These are phyloP conservation scores for Brachionus rotundiformis DNA, from an alignment of 1,140 invertebrate species.

Conservation along the genomic window DNA sequence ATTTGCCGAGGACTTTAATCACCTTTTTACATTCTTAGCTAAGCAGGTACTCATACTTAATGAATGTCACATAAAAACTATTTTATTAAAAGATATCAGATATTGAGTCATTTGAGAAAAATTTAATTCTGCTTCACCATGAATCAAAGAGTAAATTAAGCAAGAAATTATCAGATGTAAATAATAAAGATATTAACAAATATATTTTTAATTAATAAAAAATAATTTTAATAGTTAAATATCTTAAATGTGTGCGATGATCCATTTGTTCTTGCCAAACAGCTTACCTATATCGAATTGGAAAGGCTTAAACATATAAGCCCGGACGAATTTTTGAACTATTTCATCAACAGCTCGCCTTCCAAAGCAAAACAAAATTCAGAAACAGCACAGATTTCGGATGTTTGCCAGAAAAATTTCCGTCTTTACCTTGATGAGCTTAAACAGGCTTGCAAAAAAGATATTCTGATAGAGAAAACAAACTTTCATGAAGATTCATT, in stretches of 20 bases:
- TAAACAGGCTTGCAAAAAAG: not conserved
- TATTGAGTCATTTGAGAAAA: conserved; percentile 3
- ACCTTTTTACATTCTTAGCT: not conserved
- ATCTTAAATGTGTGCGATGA: conserved; percentile 9
- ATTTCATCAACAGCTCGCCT: not conserved
- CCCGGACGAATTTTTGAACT: conserved; percentile 36
- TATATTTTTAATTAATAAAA: not conserved
- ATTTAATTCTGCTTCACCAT: not conserved
- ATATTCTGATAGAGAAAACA: not conserved
- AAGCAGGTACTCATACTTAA: conserved; percentile 29
- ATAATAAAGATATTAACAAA: too few relatives aligned
- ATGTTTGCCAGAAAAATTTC: conserved; percentile 5
- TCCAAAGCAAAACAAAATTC: not conserved
- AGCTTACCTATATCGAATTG: conserved; percentile 16
- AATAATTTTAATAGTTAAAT: not conserved
- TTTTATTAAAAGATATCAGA: not conserved
- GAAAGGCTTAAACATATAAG: conserved; percentile 10
- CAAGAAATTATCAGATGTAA: not conserved
- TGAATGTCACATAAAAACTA: not conserved
- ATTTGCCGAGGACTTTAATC: not conserved
- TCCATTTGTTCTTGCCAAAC: not conserved
- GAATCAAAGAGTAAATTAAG: not conserved
- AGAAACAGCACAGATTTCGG: not conserved
- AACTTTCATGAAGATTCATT: not conserved
- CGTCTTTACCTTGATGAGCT: conserved; percentile 34